Evolutionary conservation across 2,113 vertebrate species (phyloP).

Genomic region (Scalopus aquaticus): DNA sequence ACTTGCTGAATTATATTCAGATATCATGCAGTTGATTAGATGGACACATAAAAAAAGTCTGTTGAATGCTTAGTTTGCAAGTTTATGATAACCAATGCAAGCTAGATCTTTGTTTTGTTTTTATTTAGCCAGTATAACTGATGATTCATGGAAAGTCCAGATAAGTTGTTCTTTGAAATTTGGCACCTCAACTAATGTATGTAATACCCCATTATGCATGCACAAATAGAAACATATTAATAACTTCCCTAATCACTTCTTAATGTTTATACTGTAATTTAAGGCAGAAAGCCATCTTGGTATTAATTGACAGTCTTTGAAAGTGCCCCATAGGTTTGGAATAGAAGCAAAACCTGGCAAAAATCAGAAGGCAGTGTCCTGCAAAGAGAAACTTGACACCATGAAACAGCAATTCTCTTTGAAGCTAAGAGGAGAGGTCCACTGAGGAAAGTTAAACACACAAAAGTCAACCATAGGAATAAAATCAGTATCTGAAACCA

Average conservation of each 20-base stretch:
- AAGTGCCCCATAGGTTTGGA: slow-evolving; percentile 26
- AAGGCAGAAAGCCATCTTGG: not conserved
- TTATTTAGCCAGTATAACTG: not conserved
- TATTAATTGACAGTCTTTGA: slow-evolving; percentile 47
- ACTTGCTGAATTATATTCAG: not conserved
- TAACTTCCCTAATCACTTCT: slow-evolving; percentile 36
- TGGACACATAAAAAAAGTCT: not conserved
- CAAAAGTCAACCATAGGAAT: not conserved
- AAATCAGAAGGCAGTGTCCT: slow-evolving; percentile 62
- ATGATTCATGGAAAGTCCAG: slow-evolving; percentile 2
- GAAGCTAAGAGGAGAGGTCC: slow-evolving; percentile 47
- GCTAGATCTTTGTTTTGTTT: not conserved
- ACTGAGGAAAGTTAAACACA: slow-evolving; percentile 66
- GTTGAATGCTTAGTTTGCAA: not conserved
- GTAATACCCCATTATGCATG: not conserved
- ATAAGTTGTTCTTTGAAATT: slow-evolving; percentile 11
- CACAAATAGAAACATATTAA: slow-evolving; percentile 15
- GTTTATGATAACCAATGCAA: not conserved
- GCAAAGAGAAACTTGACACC: slow-evolving; percentile 49
- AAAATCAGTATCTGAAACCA: slow-evolving; percentile 21
- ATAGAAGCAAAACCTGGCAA: slow-evolving; percentile 17
- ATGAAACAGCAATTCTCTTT: slow-evolving; percentile 57
- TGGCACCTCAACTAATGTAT: not conserved
- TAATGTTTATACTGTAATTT: slow-evolving; percentile 40
- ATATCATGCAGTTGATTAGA: not conserved